A percentile compares a stretch with the other conserved stretches of the same genome.
Evolutionary conservation across 2,113 vertebrate genomes (phyloP).

Genomic region (Eptesicus fuscus): DNA sequence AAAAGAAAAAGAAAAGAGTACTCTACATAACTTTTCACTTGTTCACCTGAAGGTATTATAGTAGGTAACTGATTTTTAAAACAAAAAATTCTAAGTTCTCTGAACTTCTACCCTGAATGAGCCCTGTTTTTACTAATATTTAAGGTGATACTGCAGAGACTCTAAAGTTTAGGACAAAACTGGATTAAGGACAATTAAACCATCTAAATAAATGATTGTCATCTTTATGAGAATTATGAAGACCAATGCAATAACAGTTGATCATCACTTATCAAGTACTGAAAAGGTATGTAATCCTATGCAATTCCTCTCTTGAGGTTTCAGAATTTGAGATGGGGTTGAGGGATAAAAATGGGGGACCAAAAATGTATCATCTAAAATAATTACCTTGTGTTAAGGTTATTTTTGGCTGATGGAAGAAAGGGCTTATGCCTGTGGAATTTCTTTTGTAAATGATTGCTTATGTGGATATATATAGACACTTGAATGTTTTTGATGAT

Average conservation of each 20-base stretch:
- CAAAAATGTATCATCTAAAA: conserved; percentile 11
- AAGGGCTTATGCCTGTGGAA: conserved; percentile 17
- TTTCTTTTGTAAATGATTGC: conserved; percentile 43
- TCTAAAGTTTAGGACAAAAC: neutral
- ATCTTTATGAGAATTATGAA: neutral
- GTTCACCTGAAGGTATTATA: neutral
- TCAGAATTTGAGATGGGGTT: neutral
- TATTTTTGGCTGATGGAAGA: neutral
- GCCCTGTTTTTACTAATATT: neutral
- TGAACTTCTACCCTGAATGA: neutral
- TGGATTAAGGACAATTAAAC: neutral
- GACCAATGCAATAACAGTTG: neutral
- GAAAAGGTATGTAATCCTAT: neutral
- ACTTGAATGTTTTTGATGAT: neutral
- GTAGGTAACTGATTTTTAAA: neutral
- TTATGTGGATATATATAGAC: neutral
- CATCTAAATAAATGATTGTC: neutral
- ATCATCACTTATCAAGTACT: neutral
- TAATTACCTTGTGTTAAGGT: conserved; percentile 3
- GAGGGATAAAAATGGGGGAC: neutral
- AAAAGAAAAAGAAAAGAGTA: neutral
- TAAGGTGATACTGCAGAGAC: neutral
- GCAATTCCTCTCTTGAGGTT: neutral
- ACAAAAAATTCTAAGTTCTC: neutral
- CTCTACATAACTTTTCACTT: neutral